phyloP scores from a whole-genome alignment of 2,888 invertebrate species.

The Dolomedes plantarius region DNA sequence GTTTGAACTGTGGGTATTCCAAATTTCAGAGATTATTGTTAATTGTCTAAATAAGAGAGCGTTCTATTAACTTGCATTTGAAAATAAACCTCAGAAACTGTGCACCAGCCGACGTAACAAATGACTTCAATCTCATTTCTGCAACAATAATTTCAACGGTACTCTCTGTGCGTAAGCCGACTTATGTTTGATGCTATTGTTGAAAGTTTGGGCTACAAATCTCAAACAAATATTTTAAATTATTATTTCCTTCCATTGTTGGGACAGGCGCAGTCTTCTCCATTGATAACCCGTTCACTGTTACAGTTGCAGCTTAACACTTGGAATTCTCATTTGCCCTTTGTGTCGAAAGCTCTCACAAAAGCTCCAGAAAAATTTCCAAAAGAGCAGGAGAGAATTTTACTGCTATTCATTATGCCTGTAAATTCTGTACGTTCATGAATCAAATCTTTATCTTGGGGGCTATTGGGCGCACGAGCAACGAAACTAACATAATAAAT shows the following conservation, averaged over 20 bases:
- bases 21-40: too few species aligned
- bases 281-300: conserved; percentile 17
- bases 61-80: too few species aligned
- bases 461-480: conserved; percentile 22
- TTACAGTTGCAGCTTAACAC: conserved; percentile 20
- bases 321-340: conserved; percentile 32
- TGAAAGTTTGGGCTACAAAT: conserved; percentile 10
- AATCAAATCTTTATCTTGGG: conserved; percentile 58
- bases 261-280: not conserved
- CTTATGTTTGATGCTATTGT: not conserved
- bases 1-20: too few species aligned
- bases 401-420: conserved; percentile 32
- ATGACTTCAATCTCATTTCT: not conserved
- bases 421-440: conserved; percentile 43
- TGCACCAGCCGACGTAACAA: not conserved
- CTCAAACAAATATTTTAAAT: conserved; percentile 42
- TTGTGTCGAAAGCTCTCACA: conserved; percentile 17
- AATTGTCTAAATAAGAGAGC: too few species aligned
- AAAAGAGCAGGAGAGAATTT: conserved; percentile 11
- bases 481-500: conserved; percentile 55
- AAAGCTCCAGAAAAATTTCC: conserved; percentile 27
- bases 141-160: not conserved
- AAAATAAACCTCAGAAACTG: not conserved
- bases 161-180: not conserved
- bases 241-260: conserved; percentile 33